phyloP scores from a whole-genome alignment of 2,888 invertebrate species.

The Ctena decussata region DNA sequence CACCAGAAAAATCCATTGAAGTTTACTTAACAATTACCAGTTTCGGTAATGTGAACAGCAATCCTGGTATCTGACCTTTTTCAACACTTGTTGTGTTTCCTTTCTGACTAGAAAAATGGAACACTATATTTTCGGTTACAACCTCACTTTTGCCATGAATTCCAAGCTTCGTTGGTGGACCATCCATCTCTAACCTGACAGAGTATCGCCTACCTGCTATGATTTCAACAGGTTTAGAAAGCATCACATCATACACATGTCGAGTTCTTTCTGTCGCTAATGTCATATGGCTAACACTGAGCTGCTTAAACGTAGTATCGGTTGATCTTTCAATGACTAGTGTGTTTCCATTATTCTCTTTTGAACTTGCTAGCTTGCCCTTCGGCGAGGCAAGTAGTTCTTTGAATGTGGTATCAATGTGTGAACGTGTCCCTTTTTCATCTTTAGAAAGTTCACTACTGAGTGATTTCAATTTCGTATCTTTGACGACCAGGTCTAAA shows the following conservation, averaged over 20 bases:
- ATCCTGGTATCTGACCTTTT: conserved; percentile 47
- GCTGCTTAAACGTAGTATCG: not conserved
- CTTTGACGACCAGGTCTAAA: not conserved
- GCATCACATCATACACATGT: conserved; percentile 47
- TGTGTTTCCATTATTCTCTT: conserved; percentile 7
- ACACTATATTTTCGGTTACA: conserved; percentile 28
- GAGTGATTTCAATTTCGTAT: not conserved
- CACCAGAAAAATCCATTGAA: too few relatives aligned
- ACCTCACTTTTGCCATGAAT: conserved; percentile 35
- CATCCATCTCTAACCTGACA: conserved; percentile 32
- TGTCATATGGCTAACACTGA: conserved; percentile 7
- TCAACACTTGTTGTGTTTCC: conserved; percentile 24
- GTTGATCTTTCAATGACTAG: not conserved
- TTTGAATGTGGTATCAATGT: not conserved
- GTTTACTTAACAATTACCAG: too few relatives aligned
- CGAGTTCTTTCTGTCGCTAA: conserved; percentile 29
- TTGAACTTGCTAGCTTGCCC: not conserved
- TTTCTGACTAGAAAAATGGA: conserved; percentile 33
- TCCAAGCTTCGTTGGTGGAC: conserved; percentile 47
- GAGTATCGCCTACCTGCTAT: conserved; percentile 29
- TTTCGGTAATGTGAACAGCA: conserved; percentile 33
- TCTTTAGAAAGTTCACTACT: not conserved
- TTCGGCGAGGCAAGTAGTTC: not conserved
- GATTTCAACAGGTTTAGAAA: conserved; percentile 26
- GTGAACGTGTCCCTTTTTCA: not conserved